These are phyloP conservation scores for Podarcis muralis DNA, from an alignment of 2,113 vertebrate species.

Conservation along the genomic window DNA sequence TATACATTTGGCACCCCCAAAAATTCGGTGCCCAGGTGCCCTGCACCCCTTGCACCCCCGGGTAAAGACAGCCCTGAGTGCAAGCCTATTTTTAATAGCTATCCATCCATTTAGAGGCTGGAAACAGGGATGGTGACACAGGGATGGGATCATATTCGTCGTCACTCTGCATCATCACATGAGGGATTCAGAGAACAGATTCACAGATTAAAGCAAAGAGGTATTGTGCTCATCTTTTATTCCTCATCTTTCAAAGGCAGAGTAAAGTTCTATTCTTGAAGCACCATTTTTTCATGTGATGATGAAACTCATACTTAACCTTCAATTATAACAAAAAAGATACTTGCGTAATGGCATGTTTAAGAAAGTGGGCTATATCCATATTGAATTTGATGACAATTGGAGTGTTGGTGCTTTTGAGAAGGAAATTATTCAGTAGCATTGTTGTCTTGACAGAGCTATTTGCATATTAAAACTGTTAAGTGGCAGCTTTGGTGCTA, in stretches of 20 bases:
- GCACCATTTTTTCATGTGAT: not conserved
- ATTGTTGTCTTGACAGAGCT: constrained; percentile 1
- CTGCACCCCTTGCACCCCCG: too few species aligned
- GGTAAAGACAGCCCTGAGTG: too few species aligned
- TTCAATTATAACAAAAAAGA: constrained; percentile 17
- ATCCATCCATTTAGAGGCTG: too few species aligned
- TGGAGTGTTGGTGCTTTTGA: not conserved
- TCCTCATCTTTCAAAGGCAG: constrained; percentile 1
- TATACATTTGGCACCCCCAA: too few species aligned
- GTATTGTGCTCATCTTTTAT: not conserved
- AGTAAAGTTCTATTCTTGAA: not conserved
- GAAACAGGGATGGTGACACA: too few species aligned
- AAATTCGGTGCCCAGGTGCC: too few species aligned
- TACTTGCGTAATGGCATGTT: not conserved
- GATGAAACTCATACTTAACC: constrained; percentile 2
- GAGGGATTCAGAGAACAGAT: not conserved
- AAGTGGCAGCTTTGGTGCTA: not conserved
- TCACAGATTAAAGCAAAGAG: not conserved
- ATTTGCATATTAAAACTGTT: constrained; percentile 11
- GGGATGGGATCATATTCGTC: not conserved
- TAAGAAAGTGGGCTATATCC: constrained; percentile 4
- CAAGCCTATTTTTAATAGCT: too few species aligned
- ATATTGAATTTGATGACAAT: constrained; percentile 32
- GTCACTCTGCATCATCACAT: not conserved
- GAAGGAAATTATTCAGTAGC: not conserved